Percentiles rank a stretch among this genome's conserved stretches.
These are phyloP conservation scores for Toxonevra muliebris DNA, from an alignment of 2,888 invertebrate species.

Conservation along the genomic window DNA sequence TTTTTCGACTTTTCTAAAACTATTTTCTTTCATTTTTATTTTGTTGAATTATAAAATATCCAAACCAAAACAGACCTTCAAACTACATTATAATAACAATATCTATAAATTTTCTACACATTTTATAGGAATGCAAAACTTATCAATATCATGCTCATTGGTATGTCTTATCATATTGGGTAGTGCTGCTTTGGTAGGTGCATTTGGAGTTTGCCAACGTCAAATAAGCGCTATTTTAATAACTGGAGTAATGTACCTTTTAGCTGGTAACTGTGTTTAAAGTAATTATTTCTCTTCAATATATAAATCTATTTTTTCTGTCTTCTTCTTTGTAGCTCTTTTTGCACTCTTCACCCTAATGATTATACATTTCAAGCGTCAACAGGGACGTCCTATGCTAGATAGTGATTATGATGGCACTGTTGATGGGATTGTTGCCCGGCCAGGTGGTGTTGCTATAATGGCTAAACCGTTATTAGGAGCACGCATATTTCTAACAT, in stretches of 20 bases:
- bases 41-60: not conserved
- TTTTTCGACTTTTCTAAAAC: not conserved
- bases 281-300: not conserved
- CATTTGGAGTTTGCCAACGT: conserved; percentile 87
- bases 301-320: not conserved
- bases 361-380: conserved; percentile 91
- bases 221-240: conserved; percentile 94
- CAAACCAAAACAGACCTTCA: not conserved
- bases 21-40: not conserved
- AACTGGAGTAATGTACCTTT: conserved; percentile 92
- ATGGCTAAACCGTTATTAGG: conserved; percentile 70
- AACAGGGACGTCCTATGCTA: conserved; percentile 73
- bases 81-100: not conserved
- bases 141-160: conserved; percentile 93
- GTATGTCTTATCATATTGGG: conserved; percentile 90
- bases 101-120: not conserved
- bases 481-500: conserved; percentile 78
- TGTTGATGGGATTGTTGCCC: conserved; percentile 76
- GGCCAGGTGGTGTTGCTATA: conserved; percentile 66
- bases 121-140: conserved; percentile 88
- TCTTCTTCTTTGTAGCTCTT: conserved; percentile 72
- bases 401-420: conserved; percentile 73
- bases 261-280: conserved; percentile 76
- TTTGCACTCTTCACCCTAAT: conserved; percentile 91
- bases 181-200: conserved; percentile 86